Base-by-base conservation (phyloP, 2,113 vertebrate genomes). In the Gnathonemus echidnorhynchus region DNA sequence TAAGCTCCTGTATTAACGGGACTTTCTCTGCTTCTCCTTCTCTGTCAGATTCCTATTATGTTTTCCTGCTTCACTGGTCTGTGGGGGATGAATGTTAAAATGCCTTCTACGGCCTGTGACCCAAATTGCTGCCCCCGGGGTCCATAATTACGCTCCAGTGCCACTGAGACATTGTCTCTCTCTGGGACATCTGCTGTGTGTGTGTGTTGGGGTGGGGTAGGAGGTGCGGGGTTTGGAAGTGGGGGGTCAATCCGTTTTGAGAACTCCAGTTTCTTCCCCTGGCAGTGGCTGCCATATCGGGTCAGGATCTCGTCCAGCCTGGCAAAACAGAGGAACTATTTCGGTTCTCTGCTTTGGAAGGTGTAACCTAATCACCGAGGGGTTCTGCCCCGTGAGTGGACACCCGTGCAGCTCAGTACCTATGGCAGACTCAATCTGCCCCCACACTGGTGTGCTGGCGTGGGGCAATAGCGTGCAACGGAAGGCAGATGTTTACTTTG, bases 311-410 rank as follows among this genome's bases (percentile, higher is more conserved):
- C 21, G 1, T n/a, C n/a, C 35, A 84, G 42, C 27, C 86, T 77
- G 24, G 74, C 52, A 90, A 39, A 88, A 84, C 66, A 56, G 50
- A 56, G 50, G n/a, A 53, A 84, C 90, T 90, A 90, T 90, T 90
- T 90, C 90, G 39, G 21, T n/a, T 13, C 53, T 27, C 70, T 19
- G 45, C 88, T 90, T 85, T 89, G 49, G 90, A 45, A 85, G 77
- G 90, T 70, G 90, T 89, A 90, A 90, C 70, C 88, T 86, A 90
- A 90, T 90, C 90, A 46, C 77, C 5, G 24, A 35, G 39, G 19
- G 87, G 46, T 88, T 46, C 49, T 24, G 42, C 21, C 17, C 77
- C 10, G 49, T 42, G 74, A 5, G 77, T 42, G 39, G 53, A 31
- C 35, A 46, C 31, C 39, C 39, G 1, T 24, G 42, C 50, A 46